Conservation (phyloP, 2,888 invertebrate genomes). For the Cephus rjabovi region DNA sequence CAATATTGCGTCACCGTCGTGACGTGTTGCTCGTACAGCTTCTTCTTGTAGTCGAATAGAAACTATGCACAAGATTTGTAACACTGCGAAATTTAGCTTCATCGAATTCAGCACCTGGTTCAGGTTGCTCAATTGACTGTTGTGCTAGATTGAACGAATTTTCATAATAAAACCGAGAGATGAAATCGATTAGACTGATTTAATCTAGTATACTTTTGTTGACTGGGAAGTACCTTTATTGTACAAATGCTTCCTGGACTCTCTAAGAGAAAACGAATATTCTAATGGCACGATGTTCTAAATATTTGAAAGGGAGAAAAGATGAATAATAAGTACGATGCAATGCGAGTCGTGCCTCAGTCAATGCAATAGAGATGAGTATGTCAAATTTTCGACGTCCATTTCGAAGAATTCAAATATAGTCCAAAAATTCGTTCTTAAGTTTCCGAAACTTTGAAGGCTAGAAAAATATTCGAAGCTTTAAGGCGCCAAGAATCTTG, state of each 20-base stretch:
- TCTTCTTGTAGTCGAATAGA: neutral
- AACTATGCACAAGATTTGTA: conserved; percentile 28
- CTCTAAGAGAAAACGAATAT: neutral
- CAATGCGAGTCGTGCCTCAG: neutral
- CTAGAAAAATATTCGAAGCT: neutral
- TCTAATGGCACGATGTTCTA: neutral
- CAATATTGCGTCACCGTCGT: neutral
- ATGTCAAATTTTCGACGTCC: neutral
- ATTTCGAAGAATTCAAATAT: neutral
- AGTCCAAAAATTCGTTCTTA: neutral
- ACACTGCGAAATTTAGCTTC: conserved; percentile 29
- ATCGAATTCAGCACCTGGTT: conserved; percentile 43
- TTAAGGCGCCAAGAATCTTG: neutral
- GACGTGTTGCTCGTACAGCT: neutral
- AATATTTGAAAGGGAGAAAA: neutral
- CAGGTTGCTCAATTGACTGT: conserved; percentile 15
- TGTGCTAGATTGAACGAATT: neutral
- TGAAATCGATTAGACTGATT: conserved; percentile 20
- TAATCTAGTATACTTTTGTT: neutral
- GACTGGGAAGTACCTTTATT: neutral
- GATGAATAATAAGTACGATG: neutral
- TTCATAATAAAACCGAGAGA: conserved; percentile 10
- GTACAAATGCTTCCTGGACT: neutral
- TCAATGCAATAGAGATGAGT: neutral
- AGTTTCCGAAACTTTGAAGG: neutral